Percentiles rank a stretch among this genome's conserved stretches.
Conservation (phyloP, 1,140 invertebrate genomes). For the Cylas formicarius region DNA sequence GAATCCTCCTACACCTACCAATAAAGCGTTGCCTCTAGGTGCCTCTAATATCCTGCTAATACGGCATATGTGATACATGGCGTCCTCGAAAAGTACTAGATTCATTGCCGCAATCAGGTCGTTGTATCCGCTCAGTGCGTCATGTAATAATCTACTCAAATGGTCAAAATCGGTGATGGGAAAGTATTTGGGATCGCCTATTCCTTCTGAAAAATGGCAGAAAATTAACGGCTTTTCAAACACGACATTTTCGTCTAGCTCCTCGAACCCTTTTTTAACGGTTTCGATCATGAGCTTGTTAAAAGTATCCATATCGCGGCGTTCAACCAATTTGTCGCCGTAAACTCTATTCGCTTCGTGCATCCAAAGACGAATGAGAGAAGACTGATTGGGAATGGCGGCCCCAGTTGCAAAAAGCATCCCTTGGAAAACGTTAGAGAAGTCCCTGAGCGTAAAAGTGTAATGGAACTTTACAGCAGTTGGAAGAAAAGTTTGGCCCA, state of each 20-base stretch:
- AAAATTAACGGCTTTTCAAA: constrained; percentile 71
- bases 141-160: constrained; percentile 69
- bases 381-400: constrained; percentile 59
- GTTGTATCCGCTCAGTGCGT: constrained; percentile 81
- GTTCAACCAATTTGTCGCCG: constrained; percentile 78
- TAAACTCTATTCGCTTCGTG: constrained; percentile 89
- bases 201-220: constrained; percentile 85
- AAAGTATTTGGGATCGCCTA: constrained; percentile 88
- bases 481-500: constrained; percentile 71
- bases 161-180: constrained; percentile 64
- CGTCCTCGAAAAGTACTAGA: constrained; percentile 91
- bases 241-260: constrained; percentile 56
- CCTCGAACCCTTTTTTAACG: constrained; percentile 78
- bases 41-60: constrained; percentile 90
- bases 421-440: constrained; percentile 87
- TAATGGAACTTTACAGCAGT: constrained; percentile 95
- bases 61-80: constrained; percentile 83
- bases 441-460: constrained; percentile 84
- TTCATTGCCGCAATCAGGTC: constrained; percentile 84
- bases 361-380: constrained; percentile 74
- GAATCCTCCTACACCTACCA: constrained; percentile 90
- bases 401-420: constrained; percentile 81
- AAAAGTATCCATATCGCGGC: constrained; percentile 67
- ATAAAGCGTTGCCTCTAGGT: constrained; percentile 82
- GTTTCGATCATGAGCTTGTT: constrained; percentile 66